Conservation (phyloP, 2,113 vertebrate species). For the Bubo scandiacus region DNA sequence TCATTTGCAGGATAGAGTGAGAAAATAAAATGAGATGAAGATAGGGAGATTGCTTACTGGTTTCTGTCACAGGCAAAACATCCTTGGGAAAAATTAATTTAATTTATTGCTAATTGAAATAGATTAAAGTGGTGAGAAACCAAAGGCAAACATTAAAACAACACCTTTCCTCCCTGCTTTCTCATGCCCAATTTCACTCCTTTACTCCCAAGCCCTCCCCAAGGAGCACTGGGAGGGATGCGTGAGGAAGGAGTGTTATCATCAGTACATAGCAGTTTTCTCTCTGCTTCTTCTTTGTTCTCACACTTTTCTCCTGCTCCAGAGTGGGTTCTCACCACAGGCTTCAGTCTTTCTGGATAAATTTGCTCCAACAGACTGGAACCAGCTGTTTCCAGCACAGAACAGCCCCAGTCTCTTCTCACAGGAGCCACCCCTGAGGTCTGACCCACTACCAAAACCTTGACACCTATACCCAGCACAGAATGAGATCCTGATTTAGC, state of each 20-base stretch:
- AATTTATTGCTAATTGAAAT: background rate
- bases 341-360: background rate
- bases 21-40: background rate
- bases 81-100: background rate
- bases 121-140: background rate
- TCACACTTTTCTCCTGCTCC: background rate
- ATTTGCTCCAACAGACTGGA: background rate
- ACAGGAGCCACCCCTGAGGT: background rate
- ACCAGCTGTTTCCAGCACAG: background rate
- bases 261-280: background rate
- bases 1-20: background rate
- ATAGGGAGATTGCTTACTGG: background rate
- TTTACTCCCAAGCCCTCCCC: background rate
- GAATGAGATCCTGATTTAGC: background rate
- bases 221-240: background rate
- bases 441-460: background rate
- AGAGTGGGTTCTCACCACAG: background rate
- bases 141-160: background rate
- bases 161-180: background rate
- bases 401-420: background rate
- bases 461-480: background rate
- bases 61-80: background rate
- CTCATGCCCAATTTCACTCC: background rate
- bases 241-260: background rate
- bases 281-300: background rate